Evolutionary conservation across 2,797 vertebrate species (phyloP).

Genomic region (Stomatorhinus walkeri): DNA sequence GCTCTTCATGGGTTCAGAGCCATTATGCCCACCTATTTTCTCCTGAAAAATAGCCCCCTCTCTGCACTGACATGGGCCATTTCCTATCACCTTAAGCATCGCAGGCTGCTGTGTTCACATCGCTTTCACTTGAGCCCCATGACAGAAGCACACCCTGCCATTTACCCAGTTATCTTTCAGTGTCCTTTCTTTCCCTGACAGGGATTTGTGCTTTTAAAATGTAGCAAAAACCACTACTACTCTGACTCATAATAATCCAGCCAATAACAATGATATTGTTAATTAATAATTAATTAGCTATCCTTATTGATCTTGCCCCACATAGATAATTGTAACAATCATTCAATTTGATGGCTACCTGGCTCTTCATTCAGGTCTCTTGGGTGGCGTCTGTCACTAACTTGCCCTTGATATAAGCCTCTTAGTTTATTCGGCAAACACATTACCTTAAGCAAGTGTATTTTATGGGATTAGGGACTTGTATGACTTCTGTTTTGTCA

Average conservation of each 20-base stretch:
- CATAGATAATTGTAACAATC: background rate
- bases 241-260: background rate
- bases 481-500: background rate
- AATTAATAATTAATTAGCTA: background rate
- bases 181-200: background rate
- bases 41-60: background rate
- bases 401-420: background rate
- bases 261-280: background rate
- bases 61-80: background rate
- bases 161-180: background rate
- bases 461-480: background rate
- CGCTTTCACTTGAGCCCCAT: background rate
- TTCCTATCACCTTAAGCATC: background rate
- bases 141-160: background rate
- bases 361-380: background rate
- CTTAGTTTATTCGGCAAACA: slow-evolving; percentile 1
- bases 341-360: background rate
- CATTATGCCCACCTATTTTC: background rate
- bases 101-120: background rate
- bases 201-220: background rate
- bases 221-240: background rate
- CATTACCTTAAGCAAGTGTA: slow-evolving; percentile 6
- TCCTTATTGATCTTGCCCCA: background rate
- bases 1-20: background rate
- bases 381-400: background rate